Conservation (phyloP, 1,140 invertebrate species). For the Caenorhabditis inopinata region DNA sequence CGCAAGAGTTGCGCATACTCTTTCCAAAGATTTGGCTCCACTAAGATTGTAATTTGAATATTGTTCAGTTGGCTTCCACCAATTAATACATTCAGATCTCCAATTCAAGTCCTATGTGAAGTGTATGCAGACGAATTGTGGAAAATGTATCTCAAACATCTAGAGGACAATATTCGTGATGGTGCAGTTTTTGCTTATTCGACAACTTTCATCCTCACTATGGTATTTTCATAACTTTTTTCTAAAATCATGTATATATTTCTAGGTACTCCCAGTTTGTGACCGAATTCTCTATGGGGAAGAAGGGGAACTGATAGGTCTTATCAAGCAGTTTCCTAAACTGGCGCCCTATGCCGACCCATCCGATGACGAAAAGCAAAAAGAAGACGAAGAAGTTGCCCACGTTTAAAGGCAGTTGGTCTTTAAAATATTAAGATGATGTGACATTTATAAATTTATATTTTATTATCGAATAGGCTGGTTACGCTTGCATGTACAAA, state of each 20-base stretch:
- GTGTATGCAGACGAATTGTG: constrained; percentile 19
- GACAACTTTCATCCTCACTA: constrained; percentile 34
- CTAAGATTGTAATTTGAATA: constrained; percentile 9
- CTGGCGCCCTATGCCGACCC: constrained; percentile 29
- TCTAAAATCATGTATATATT: background rate
- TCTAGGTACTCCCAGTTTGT: constrained; percentile 32
- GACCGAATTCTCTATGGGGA: constrained; percentile 29
- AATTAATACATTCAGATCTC: constrained; percentile 34
- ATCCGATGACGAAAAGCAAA: constrained; percentile 22
- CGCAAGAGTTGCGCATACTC: constrained; percentile 34
- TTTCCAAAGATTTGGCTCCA: constrained; percentile 39
- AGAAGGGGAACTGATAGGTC: constrained; percentile 19
- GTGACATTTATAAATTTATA: too few species aligned
- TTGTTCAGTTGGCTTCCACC: too few species aligned
- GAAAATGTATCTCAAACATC: constrained; percentile 32
- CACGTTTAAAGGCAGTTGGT: too few species aligned
- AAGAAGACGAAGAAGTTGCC: constrained; percentile 34
- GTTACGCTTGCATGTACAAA: too few species aligned
- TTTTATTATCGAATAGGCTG: too few species aligned
- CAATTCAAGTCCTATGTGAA: constrained; percentile 29
- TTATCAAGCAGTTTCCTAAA: background rate
- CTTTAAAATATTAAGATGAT: too few species aligned
- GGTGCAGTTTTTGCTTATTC: constrained; percentile 33
- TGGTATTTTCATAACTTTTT: background rate
- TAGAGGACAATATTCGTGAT: constrained; percentile 18